Percentiles rank a stretch among this genome's conserved stretches.
Evolutionary conservation across 2,888 invertebrate genomes (phyloP).

Genomic region (Teinopalpus imperialis): DNA sequence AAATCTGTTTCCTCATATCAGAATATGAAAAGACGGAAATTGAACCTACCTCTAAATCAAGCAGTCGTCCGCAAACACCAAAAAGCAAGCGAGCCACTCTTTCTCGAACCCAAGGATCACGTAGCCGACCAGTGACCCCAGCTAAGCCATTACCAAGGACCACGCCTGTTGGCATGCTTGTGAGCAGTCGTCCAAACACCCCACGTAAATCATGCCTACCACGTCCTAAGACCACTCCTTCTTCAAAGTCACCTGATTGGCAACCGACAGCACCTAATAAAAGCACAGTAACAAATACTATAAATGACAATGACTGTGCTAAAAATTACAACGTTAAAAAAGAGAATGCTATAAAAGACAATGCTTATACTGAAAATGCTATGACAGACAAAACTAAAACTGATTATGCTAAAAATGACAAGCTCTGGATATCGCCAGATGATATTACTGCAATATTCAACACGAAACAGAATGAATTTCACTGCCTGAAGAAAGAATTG

Average conservation of each 20-base stretch:
- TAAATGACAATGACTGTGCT: slow-evolving; percentile 1
- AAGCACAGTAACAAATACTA: background rate
- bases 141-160: slow-evolving; percentile 37
- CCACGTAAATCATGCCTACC: slow-evolving; percentile 39
- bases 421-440: no score
- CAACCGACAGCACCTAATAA: slow-evolving; percentile 22
- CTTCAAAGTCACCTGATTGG: slow-evolving; percentile 18
- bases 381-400: no score
- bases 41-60: slow-evolving; percentile 35
- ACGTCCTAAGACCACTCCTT: slow-evolving; percentile 41
- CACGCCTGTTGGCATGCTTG: slow-evolving; percentile 36
- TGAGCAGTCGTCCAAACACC: slow-evolving; percentile 53
- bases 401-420: no score
- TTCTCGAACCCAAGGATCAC: slow-evolving; percentile 50
- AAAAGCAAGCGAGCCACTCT: slow-evolving; percentile 47
- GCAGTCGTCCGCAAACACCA: slow-evolving; percentile 59
- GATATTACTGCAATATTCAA: slow-evolving; percentile 49
- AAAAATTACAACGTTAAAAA: slow-evolving; percentile 17
- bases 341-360: no score
- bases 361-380: no score
- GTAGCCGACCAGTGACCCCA: slow-evolving; percentile 54
- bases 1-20: background rate
- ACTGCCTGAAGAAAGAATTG: slow-evolving; percentile 65
- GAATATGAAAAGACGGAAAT: slow-evolving; percentile 34
- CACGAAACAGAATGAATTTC: slow-evolving; percentile 56